Conservation (phyloP, 2,888 invertebrate genomes). For the Catotricha subobsoleta region DNA sequence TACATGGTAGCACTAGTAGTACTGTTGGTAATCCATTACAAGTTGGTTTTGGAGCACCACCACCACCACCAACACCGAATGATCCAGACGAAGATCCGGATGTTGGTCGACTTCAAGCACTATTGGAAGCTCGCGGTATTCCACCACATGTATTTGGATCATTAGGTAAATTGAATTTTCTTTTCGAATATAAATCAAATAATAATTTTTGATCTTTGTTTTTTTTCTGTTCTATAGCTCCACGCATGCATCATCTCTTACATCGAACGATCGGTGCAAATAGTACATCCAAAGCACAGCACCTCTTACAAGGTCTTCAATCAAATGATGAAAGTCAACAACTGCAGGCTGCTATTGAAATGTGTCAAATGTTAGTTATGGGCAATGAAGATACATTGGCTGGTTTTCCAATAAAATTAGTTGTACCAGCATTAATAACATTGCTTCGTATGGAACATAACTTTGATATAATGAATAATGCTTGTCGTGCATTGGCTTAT, state of each 20-base stretch:
- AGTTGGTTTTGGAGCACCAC: slow-evolving; percentile 13
- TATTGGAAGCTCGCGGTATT: slow-evolving; percentile 83
- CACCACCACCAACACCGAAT: slow-evolving; percentile 31
- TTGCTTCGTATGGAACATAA: slow-evolving; percentile 93
- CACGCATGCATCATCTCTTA: slow-evolving; percentile 88
- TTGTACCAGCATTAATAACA: slow-evolving; percentile 85
- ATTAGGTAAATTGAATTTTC: slow-evolving; percentile 25
- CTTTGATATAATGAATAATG: slow-evolving; percentile 99
- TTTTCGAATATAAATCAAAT: background rate
- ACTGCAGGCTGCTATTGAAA: slow-evolving; percentile 89
- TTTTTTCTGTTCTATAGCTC: slow-evolving; percentile 34
- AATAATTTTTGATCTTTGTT: background rate
- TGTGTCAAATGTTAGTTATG: slow-evolving; percentile 98
- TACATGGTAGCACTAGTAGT: slow-evolving; percentile 1
- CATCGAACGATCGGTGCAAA: slow-evolving; percentile 86
- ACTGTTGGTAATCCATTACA: slow-evolving; percentile 5
- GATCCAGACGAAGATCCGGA: slow-evolving; percentile 83
- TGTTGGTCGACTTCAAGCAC: slow-evolving; percentile 84
- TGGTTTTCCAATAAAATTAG: slow-evolving; percentile 96
- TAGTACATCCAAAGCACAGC: slow-evolving; percentile 79
- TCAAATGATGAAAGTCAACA: slow-evolving; percentile 92
- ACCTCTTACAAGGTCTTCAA: slow-evolving; percentile 77
- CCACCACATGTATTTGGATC: slow-evolving; percentile 96
- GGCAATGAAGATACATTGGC: slow-evolving; percentile 96
- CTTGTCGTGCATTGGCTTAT: slow-evolving; percentile 93